These are phyloP conservation scores for Agrotis puta DNA, from an alignment of 2,888 invertebrate species.

Conservation along the genomic window DNA sequence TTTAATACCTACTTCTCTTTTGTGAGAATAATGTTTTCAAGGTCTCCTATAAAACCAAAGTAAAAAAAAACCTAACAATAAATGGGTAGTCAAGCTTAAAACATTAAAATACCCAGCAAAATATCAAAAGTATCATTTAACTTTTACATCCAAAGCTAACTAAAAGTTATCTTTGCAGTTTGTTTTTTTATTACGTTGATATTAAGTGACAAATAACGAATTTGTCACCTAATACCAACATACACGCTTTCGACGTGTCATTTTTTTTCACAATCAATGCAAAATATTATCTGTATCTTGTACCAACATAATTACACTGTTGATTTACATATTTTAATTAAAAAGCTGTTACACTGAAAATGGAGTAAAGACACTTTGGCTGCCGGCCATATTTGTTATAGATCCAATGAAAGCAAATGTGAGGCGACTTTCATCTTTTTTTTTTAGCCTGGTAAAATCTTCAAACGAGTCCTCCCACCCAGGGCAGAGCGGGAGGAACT, in stretches of 20 bases:
- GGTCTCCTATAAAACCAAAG: not conserved
- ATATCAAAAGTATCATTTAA: slow-evolving; percentile 35
- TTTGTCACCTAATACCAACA: too few species aligned
- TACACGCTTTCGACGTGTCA: not conserved
- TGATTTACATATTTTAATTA: slow-evolving; percentile 14
- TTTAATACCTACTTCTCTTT: slow-evolving; percentile 8
- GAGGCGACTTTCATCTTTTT: too few species aligned
- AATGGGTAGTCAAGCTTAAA: slow-evolving; percentile 21
- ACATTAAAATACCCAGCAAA: slow-evolving; percentile 44
- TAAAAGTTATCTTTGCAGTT: slow-evolving; percentile 54
- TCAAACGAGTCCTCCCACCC: too few species aligned
- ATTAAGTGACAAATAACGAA: slow-evolving; percentile 12
- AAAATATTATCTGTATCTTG: not conserved
- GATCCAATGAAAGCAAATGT: not conserved
- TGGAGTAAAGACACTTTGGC: not conserved
- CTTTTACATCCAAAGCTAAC: slow-evolving; percentile 32
- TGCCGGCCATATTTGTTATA: not conserved
- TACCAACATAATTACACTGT: slow-evolving; percentile 18
- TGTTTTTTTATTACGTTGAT: slow-evolving; percentile 23
- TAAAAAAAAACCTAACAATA: slow-evolving; percentile 9
- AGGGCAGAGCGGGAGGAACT: too few species aligned
- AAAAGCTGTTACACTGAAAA: slow-evolving; percentile 39
- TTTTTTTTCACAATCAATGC: not conserved
- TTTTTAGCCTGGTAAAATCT: too few species aligned
- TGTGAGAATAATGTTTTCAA: not conserved